Conservation (phyloP, 1,140 invertebrate species). For the Drosophila insularis region DNA sequence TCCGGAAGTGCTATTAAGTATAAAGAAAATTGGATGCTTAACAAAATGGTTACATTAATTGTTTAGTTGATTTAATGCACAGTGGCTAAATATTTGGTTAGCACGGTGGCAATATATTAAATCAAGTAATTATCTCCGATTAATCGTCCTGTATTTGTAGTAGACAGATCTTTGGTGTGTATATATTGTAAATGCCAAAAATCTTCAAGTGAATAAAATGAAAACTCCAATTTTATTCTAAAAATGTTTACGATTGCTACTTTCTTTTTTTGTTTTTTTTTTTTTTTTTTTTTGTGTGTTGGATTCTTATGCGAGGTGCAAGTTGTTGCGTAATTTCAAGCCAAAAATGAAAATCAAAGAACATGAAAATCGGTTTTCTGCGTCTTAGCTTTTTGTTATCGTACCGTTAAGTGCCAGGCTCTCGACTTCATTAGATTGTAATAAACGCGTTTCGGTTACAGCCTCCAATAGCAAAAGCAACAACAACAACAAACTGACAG, state of each 20-base stretch:
- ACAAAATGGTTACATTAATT: too few species aligned
- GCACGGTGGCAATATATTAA: too few species aligned
- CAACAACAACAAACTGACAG: constrained; percentile 61
- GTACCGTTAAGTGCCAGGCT: constrained; percentile 78
- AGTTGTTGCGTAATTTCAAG: constrained; percentile 55
- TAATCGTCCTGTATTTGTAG: too few species aligned
- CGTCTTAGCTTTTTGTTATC: background rate
- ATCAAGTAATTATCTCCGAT: too few species aligned
- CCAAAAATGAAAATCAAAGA: constrained; percentile 39
- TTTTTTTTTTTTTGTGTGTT: background rate
- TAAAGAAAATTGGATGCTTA: too few species aligned
- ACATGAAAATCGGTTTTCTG: constrained; percentile 35
- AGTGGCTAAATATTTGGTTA: too few species aligned
- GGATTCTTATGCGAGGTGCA: constrained; percentile 38
- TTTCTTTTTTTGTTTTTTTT: background rate
- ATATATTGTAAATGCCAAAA: too few species aligned
- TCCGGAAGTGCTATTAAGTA: too few species aligned
- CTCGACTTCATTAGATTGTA: constrained; percentile 80
- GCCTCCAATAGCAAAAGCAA: constrained; percentile 42
- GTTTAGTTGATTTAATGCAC: too few species aligned
- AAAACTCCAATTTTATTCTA: too few species aligned
- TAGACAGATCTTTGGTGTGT: too few species aligned
- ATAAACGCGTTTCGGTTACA: constrained; percentile 74
- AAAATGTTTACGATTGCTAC: background rate
- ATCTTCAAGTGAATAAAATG: too few species aligned